Evolutionary conservation across 2,113 vertebrate species (phyloP).

Genomic region (Tonatia bakeri): DNA sequence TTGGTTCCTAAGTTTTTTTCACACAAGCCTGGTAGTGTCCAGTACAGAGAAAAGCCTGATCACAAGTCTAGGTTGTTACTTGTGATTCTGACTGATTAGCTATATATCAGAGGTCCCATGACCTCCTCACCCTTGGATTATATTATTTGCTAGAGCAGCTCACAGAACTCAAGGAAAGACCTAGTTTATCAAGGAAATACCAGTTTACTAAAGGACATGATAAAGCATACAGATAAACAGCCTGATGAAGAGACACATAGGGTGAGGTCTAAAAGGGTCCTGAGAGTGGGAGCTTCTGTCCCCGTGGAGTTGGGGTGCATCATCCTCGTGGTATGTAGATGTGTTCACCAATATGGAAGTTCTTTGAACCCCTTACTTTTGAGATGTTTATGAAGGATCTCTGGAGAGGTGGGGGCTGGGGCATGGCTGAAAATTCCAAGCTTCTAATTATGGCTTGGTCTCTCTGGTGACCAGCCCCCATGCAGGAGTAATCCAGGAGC

Average conservation of each 20-base stretch:
- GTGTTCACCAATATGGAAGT: neutral
- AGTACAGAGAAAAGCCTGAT: neutral
- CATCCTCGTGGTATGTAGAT: neutral
- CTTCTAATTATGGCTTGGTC: neutral
- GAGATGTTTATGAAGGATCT: neutral
- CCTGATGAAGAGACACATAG: neutral
- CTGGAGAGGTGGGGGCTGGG: neutral
- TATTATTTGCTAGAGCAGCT: neutral
- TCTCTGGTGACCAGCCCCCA: neutral
- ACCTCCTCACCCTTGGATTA: neutral
- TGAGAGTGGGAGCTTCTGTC: neutral
- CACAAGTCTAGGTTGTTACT: neutral
- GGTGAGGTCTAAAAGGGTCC: neutral
- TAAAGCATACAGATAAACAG: neutral
- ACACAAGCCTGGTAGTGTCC: neutral
- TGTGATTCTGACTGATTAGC: neutral
- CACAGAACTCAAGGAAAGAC: neutral
- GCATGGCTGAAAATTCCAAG: neutral
- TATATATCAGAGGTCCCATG: neutral
- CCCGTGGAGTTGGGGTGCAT: neutral
- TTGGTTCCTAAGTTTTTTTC: neutral
- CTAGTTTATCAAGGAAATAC: neutral
- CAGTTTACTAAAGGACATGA: neutral
- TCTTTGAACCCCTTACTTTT: neutral
- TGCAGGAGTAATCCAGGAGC: neutral